Conservation (phyloP, 2,113 vertebrate genomes). For the Pachypanchax playfairii region DNA sequence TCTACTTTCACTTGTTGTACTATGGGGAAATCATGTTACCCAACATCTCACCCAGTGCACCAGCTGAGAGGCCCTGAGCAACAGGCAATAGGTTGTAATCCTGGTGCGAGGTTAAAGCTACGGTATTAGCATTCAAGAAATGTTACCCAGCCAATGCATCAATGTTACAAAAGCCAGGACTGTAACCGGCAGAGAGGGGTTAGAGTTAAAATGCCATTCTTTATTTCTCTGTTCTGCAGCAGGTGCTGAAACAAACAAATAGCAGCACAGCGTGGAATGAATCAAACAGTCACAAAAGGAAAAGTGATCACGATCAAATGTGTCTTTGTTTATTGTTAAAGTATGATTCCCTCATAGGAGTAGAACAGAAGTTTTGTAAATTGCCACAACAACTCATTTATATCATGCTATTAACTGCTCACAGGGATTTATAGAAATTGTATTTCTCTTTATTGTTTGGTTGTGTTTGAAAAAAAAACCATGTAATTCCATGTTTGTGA, state of each 20-base stretch:
- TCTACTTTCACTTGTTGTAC: slow-evolving; percentile 65
- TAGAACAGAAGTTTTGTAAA: slow-evolving; percentile 24
- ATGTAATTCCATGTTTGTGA: slow-evolving; percentile 11
- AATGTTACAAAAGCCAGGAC: slow-evolving; percentile 66
- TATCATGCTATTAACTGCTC: slow-evolving; percentile 18
- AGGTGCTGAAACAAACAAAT: slow-evolving; percentile 76
- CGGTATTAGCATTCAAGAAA: slow-evolving; percentile 72
- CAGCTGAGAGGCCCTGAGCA: slow-evolving; percentile 48
- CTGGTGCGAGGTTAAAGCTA: slow-evolving; percentile 48
- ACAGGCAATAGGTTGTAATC: slow-evolving; percentile 71
- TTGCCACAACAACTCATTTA: slow-evolving; percentile 43
- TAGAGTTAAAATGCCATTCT: slow-evolving; percentile 47
- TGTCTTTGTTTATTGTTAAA: slow-evolving; percentile 32
- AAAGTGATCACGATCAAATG: slow-evolving; percentile 38
- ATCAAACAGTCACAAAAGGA: slow-evolving; percentile 16
- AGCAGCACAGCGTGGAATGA: slow-evolving; percentile 76
- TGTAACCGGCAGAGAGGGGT: slow-evolving; percentile 51
- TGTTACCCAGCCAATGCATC: slow-evolving; percentile 70
- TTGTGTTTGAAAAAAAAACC: slow-evolving; percentile 32
- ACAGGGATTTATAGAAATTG: slow-evolving; percentile 26
- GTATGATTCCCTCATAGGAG: slow-evolving; percentile 6
- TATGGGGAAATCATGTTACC: slow-evolving; percentile 70
- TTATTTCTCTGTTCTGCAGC: slow-evolving; percentile 77
- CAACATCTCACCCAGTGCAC: slow-evolving; percentile 49
- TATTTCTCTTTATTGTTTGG: slow-evolving; percentile 11